Base-by-base conservation (phyloP, 2,888 invertebrate species). In the Orthonevra nobilis region DNA sequence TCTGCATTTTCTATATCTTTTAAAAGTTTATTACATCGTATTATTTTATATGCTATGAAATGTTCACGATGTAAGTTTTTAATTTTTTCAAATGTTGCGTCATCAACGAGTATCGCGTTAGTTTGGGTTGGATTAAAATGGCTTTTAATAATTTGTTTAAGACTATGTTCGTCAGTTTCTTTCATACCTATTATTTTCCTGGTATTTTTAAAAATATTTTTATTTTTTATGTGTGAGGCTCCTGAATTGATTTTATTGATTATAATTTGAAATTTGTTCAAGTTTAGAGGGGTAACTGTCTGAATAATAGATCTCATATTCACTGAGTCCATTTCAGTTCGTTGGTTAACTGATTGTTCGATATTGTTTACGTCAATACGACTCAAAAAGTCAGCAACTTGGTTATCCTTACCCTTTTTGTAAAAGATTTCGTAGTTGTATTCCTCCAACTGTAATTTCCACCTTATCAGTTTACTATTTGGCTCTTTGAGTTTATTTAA, bases 401-500 rank as follows among this genome's bases (percentile, higher is more conserved):
- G 40, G 3, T 56, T 56, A 30, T 56, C 19, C 30, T 46, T 56
- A 2, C 52, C 52, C 14, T 36, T 36, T 30, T 34, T 36, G 12
- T 58, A 44, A 32, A 44, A 20, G 12, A 44, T 32, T 12, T 44
- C 34, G 4, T 36, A 48, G 36, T 61, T 19, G n/a, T 61, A 61
- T 48, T 61, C 61, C 2, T 20, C 36, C 28, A 38, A 10, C 6
- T 48, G 46, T 3, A 61, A 14, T 17, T 61, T 61, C 48, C 48
- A 61, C 7, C 34, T 28, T 15, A 48, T 54, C n/a, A 42, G 10
- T 54, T 66, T 44, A 10, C 34, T 34, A 7, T 56, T 46, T n/a
- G 44, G 42, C 28, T 66, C 36, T 34, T 34, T 66, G 7, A 44
- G 10, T 12, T 46, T 66, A 7, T 66, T 12, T 9, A 66, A 19